Evolutionary conservation across 2,888 invertebrate genomes (phyloP), one percentile per base, ranked within the genome.

Genomic region (Brachyopa scutellaris): DNA sequence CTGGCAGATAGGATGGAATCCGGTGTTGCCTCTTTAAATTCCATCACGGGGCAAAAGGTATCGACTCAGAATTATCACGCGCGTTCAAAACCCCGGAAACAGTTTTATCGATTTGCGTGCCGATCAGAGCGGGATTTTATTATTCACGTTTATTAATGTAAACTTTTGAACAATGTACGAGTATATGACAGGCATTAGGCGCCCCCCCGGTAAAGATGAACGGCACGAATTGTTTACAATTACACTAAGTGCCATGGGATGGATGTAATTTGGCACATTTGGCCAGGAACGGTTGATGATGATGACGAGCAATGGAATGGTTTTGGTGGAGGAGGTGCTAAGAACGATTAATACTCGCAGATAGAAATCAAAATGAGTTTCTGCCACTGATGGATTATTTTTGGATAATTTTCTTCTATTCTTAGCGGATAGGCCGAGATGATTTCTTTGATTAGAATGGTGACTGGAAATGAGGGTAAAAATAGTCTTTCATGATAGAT

Each of bases 211-310:
- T 0, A 45, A 1, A 29, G 21, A 3, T 8, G 26, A n/a, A 31
- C 23, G 19, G 23, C 67, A 29, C 36, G 53, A 79, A 53, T 74
- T 74, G 79, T 62, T 74, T 79, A 79, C 74, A 67, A 79, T 53
- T 55, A 61, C 61, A 67, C 53, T 40, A 67, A 79, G 67, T 67
- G 61, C 66, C 53, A 55, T 59, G 45, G 53, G 66, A 79, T 79
- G 59, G 53, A 74, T 79, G 67, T 79, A 61, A 74, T 67, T 79
- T 74, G 47, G 74, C 66, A 61, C 66, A 67, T 61, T 79, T 73
- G 40, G 40, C 70, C 49, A 19, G 33, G 45, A 45, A 49, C 9
- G 15, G 6, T 6, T 6, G 26, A 26, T n/a, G n/a, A 17, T 21
- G 61, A 45, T 19, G 11, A 61, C 33, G 17, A 21, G 4, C 11